These are phyloP conservation scores for Chondrosia reniformis DNA, from an alignment of 37 sponge, comb jelly and placozoan genomes.

Conservation along the genomic window DNA sequence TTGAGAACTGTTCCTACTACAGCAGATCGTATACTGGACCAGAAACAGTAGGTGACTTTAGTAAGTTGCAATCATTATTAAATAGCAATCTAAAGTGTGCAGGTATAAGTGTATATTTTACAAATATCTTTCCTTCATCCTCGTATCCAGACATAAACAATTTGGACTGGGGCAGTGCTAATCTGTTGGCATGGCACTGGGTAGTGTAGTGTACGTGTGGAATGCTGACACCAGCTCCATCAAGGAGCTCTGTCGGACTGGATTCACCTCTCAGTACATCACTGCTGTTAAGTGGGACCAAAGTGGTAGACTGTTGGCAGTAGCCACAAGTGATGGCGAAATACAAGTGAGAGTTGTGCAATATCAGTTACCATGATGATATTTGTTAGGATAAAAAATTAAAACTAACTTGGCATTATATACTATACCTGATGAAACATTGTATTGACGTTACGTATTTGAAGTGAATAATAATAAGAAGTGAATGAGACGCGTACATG, in stretches of 20 bases:
- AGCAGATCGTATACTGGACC: slow-evolving; percentile 87
- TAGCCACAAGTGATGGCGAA: slow-evolving; percentile 72
- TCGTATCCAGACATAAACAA: slow-evolving; percentile 85
- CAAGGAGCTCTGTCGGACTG: slow-evolving; percentile 30
- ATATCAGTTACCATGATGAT: too few species aligned
- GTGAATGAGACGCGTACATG: too few species aligned
- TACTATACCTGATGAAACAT: too few species aligned
- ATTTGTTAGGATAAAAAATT: too few species aligned
- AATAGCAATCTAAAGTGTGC: too few species aligned
- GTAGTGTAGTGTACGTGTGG: slow-evolving; percentile 72
- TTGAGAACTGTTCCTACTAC: slow-evolving; percentile 49
- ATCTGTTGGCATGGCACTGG: slow-evolving; percentile 76
- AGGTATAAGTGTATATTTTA: too few species aligned
- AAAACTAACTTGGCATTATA: too few species aligned
- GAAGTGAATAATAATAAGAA: too few species aligned
- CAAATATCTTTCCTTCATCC: too few species aligned
- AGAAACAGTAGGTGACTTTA: slow-evolving; percentile 79
- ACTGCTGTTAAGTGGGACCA: slow-evolving; percentile 62
- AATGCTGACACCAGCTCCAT: slow-evolving; percentile 59
- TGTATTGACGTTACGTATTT: too few species aligned
- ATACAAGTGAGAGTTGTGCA: too few species aligned
- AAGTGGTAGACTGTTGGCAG: slow-evolving; percentile 63
- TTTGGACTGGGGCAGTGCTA: slow-evolving; percentile 80
- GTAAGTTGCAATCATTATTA: slow-evolving; percentile 39
- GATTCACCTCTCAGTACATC: slow-evolving; percentile 12